A percentile compares a stretch with the other conserved stretches of the same genome.
Conservation (phyloP, 2,797 vertebrate species). For the Neostethus bicornis region DNA sequence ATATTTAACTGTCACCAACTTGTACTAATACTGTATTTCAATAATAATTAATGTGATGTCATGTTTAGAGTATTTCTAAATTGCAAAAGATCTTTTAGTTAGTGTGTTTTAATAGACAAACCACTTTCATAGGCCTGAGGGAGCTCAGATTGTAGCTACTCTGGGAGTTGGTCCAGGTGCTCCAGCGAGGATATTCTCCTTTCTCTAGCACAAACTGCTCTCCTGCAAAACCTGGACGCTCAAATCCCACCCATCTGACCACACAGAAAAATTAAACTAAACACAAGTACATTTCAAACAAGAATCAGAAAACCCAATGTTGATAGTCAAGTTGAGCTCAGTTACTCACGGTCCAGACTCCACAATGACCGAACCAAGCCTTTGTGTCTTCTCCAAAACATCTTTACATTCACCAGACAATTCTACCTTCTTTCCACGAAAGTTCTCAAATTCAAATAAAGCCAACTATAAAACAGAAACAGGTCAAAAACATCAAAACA, state of each 20-base stretch:
- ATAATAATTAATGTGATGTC: neutral
- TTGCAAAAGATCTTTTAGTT: conserved; percentile 1
- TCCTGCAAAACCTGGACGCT: conserved; percentile 80
- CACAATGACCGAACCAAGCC: conserved; percentile 89
- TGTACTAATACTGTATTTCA: neutral
- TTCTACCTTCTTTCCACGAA: conserved; percentile 85
- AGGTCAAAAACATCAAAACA: neutral
- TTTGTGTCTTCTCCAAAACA: conserved; percentile 83
- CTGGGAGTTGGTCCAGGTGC: conserved; percentile 89
- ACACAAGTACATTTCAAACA: neutral
- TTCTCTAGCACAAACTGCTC: conserved; percentile 93
- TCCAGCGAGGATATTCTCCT: conserved; percentile 91
- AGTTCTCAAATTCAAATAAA: conserved; percentile 88
- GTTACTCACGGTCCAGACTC: conserved; percentile 89
- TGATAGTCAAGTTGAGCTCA: neutral
- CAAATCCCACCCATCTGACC: conserved; percentile 87
- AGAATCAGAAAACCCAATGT: neutral
- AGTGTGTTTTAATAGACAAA: conserved; percentile 48
- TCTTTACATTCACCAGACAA: conserved; percentile 87
- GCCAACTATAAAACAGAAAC: conserved; percentile 73
- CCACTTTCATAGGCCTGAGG: conserved; percentile 86
- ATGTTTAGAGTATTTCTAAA: neutral
- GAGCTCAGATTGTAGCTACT: conserved; percentile 76
- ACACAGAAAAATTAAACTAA: neutral
- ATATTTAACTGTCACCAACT: neutral